Conservation (phyloP, 1,140 invertebrate species). For the Medauroidea extradentata region DNA sequence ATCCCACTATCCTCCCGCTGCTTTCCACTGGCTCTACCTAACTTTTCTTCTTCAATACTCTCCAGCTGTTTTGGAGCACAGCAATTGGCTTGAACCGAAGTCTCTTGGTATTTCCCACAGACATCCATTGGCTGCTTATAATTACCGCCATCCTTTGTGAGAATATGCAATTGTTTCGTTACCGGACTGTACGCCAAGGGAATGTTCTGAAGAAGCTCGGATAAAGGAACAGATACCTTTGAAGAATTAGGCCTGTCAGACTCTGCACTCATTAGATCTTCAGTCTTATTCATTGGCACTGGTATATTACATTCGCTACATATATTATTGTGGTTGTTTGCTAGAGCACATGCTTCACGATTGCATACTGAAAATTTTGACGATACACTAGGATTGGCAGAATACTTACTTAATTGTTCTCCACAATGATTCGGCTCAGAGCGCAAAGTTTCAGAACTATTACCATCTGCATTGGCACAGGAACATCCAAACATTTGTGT, state of each 20-base stretch:
- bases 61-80: background rate
- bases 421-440: too few relatives aligned
- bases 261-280: too few relatives aligned
- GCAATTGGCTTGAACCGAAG: too few relatives aligned
- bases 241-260: too few relatives aligned
- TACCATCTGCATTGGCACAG: background rate
- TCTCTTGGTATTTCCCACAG: constrained; percentile 8
- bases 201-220: constrained; percentile 31
- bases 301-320: too few relatives aligned
- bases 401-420: too few relatives aligned
- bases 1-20: constrained; percentile 8
- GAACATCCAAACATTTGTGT: background rate
- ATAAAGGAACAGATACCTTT: constrained; percentile 19
- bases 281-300: too few relatives aligned
- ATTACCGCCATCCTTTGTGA: constrained; percentile 15
- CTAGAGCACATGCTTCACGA: too few relatives aligned
- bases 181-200: constrained; percentile 39
- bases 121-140: constrained; percentile 1
- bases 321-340: too few relatives aligned
- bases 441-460: background rate
- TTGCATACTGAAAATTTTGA: too few relatives aligned
- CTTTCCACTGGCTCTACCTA: constrained; percentile 2
- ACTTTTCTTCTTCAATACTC: constrained; percentile 8
- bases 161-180: constrained; percentile 38
- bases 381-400: too few relatives aligned